phyloP scores from a whole-genome alignment of 2,113 vertebrate genomes.

The Seriola dumerili region DNA sequence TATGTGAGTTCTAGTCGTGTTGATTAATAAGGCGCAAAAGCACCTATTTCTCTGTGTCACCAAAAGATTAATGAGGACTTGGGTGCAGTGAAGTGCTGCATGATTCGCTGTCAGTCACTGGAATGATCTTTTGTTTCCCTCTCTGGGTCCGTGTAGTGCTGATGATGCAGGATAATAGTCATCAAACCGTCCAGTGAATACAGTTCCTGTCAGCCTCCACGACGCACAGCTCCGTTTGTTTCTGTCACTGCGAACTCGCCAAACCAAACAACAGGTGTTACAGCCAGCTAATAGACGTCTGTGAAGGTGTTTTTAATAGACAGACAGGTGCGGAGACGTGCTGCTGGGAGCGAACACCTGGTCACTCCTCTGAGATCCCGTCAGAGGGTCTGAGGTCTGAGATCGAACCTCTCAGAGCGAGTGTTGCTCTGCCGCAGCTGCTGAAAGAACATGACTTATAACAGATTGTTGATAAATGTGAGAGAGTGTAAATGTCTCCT shows the following conservation, averaged over 20 bases:
- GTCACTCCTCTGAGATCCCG: not conserved
- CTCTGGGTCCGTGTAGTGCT: not conserved
- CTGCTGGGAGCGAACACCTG: not conserved
- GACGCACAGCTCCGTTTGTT: not conserved
- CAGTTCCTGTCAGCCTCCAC: not conserved
- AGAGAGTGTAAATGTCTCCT: conserved; percentile 48
- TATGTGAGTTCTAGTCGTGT: not conserved
- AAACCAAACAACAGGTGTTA: not conserved
- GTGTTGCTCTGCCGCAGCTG: not conserved
- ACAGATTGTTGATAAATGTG: conserved; percentile 45
- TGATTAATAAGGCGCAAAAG: not conserved
- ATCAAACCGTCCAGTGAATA: not conserved
- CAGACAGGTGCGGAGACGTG: not conserved
- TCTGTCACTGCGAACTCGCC: not conserved
- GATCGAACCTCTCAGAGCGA: no score
- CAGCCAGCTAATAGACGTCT: not conserved
- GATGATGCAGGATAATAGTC: not conserved
- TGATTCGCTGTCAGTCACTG: not conserved
- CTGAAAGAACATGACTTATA: not conserved
- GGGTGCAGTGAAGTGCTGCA: not conserved
- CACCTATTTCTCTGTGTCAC: not conserved
- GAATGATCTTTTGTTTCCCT: not conserved
- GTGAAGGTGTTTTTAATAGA: not conserved
- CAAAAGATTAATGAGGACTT: not conserved
- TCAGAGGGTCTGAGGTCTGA: no score